Base-by-base conservation (phyloP, 2,113 vertebrate genomes). In the Suricata suricatta region DNA sequence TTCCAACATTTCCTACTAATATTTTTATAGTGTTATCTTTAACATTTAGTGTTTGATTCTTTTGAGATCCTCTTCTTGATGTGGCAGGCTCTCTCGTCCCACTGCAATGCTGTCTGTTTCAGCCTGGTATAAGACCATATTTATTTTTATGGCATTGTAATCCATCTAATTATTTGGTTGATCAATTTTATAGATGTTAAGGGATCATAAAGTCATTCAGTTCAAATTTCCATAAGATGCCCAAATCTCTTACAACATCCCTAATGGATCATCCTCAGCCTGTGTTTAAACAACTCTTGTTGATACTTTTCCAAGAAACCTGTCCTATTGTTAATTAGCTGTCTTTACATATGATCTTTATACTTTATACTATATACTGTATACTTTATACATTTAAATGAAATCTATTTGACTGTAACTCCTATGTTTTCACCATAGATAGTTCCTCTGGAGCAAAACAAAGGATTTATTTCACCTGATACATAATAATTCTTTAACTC, bases 161-260 rank as follows among this genome's bases (percentile, higher is more conserved):
- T 87, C 17, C 54, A 57, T 71, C 21, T 93, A 82, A 74, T 94
- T 80, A 92, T 47, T 44, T 76, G 57, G 10, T 68, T 71, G 63
- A 17, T 35, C n/a, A 79, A 27, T 82, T 96, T 93, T 95, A 79
- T 57, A 95, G n/a, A 16, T 52, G 54, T 79, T 16, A 92, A 68
- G 9, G 8, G 29, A 87, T 71, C 52, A 15, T 88, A 80, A 68
- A 1, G 1, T 69, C 41, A 60, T 64, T 81, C 87, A 21, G 1
- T 68, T 23, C 38, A 93, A 52, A 68, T 29, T 95, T 57, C 72
- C 14, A 57, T 60, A 21, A 63, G 66, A 69, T 84, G 16, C 7
- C 63, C 16, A 74, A 81, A 63, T 89, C 4, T 81, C 80, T 84
- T 93, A 76, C 5, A 95, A 52, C 6, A 27, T 64, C 7, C 13